Percentiles rank a stretch among this genome's conserved stretches.
phyloP scores from a whole-genome alignment of 2,888 invertebrate genomes.

The Onthophagus sagittarius region DNA sequence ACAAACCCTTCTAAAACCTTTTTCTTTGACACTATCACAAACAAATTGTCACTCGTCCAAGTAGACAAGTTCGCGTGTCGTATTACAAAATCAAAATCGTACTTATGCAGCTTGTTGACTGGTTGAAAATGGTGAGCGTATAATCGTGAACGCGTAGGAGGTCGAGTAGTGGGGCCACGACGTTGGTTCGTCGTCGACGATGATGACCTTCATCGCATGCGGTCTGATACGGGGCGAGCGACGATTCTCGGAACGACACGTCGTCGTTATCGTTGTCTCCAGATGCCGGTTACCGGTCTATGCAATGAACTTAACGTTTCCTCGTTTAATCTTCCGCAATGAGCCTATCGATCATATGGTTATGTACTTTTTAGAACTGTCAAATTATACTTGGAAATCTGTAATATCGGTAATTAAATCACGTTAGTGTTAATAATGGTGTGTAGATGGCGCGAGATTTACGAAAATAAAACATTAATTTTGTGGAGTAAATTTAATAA shows the following conservation, averaged over 20 bases:
- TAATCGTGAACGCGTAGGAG: neutral
- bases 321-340: neutral
- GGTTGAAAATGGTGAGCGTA: neutral
- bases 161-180: neutral
- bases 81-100: too few relatives aligned
- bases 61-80: too few relatives aligned
- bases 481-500: too few relatives aligned
- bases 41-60: neutral
- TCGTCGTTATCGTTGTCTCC: too few relatives aligned
- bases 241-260: neutral
- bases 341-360: neutral
- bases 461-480: too few relatives aligned
- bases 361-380: neutral
- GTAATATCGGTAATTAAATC: neutral
- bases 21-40: neutral
- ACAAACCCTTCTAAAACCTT: too few relatives aligned
- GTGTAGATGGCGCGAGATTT: neutral
- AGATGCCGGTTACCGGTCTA: neutral
- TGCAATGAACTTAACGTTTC: neutral
- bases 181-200: neutral
- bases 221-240: neutral
- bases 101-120: too few relatives aligned
- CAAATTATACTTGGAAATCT: neutral
- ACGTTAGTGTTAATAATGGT: neutral
- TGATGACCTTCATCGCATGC: neutral